Evolutionary conservation across 2,113 vertebrate genomes (phyloP).

Genomic region (Gnathochromis pfefferi): DNA sequence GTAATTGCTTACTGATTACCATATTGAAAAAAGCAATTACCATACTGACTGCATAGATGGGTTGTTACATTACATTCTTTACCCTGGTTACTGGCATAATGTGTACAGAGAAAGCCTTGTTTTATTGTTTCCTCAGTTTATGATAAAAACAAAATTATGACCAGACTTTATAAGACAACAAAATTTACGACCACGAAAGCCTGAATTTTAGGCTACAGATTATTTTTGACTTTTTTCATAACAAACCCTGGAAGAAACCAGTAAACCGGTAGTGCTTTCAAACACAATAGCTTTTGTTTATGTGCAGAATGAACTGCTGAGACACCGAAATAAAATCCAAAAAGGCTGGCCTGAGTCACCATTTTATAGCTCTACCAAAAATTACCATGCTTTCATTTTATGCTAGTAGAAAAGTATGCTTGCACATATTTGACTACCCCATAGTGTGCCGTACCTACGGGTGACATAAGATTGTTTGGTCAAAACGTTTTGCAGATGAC

Average conservation of each 20-base stretch:
- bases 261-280: not conserved
- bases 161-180: not conserved
- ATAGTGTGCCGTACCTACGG: not conserved
- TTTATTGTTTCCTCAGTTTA: not conserved
- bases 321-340: not conserved
- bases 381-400: not conserved
- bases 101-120: not conserved
- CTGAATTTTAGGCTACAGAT: not conserved
- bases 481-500: not conserved
- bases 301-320: not conserved
- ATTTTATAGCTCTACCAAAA: not conserved
- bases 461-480: not conserved
- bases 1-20: not conserved
- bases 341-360: not conserved
- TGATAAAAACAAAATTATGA: conserved; percentile 3
- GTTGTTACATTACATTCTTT: not conserved
- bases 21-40: not conserved
- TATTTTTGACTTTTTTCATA: not conserved
- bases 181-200: not conserved
- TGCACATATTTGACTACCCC: not conserved
- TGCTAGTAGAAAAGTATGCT: not conserved
- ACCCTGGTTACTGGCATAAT: not conserved
- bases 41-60: not conserved
- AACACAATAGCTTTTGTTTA: not conserved
- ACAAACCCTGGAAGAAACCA: not conserved